Base-by-base conservation (phyloP, 2,797 vertebrate genomes). In the Thalassophryne amazonica region DNA sequence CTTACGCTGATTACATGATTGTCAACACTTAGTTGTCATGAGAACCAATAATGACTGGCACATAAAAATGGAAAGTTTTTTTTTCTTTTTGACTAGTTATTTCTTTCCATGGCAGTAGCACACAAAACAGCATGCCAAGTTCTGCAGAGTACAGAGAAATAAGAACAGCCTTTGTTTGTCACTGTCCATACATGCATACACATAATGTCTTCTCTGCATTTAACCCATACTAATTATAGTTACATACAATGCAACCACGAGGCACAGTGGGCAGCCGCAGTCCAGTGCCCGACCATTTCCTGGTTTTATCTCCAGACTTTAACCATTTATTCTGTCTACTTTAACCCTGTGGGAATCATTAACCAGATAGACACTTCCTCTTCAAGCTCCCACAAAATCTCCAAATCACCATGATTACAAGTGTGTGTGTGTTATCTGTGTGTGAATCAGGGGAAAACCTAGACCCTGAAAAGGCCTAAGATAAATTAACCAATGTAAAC, bases 271-370 rank as follows among this genome's bases (percentile, higher is more conserved):
- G n/a, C n/a, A n/a, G n/a, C n/a, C n/a, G n/a, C n/a, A n/a, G n/a
- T 22, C 37, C 10, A 81, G 64, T 70, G 72, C 74, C 69, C 5
- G 74, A 84, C 69, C 80, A 73, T 61, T 57, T 73, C 64, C 45
- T 7, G 24, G 49, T 40, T 73, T 82, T 83, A 86, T 86, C 81
- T 80, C 4, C 0, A 60, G 34, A 32, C 33, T 53, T 75, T 63
- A 77, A 71, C 59, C 39, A 73, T 54, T 72, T 62, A 59, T 51
- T 76, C 60, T 29, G 57, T 76, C 70, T 28, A 59, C 61, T 70
- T 60, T 49, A 58, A 79, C 63, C 80, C 72, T 35, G 48, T 17
- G 51, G 80, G 69, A 83, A 81, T 77, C 67, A 82, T 83, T 78
- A 84, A 80, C 77, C 52, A 66, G 70, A 71, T 52, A 36, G 53